phyloP scores from a whole-genome alignment of 2,113 vertebrate species.

The Craseonycteris thonglongyai region DNA sequence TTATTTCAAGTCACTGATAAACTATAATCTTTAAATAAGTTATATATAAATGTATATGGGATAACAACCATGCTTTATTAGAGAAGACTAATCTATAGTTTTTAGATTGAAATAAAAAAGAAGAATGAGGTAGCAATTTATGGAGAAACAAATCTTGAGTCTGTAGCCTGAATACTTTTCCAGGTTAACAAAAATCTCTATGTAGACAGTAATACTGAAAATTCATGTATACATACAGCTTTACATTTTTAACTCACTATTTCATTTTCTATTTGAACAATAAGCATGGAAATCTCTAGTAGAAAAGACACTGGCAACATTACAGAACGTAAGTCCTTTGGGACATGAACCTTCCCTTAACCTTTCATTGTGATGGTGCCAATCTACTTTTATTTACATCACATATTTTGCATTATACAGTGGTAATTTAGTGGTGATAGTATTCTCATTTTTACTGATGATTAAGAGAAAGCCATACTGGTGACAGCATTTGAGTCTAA shows the following conservation, averaged over 20 bases:
- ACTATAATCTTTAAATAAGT: background rate
- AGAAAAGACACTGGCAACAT: background rate
- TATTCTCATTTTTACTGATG: slow-evolving; percentile 18
- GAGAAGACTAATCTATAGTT: background rate
- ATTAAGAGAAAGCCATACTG: background rate
- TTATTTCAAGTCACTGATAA: background rate
- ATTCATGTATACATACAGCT: background rate
- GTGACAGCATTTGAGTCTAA: background rate
- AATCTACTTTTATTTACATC: slow-evolving; percentile 12
- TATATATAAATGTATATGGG: background rate
- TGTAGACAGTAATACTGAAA: background rate
- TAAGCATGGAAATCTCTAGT: background rate
- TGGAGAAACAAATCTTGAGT: background rate
- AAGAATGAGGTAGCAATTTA: background rate
- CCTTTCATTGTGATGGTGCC: background rate
- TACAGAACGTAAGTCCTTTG: background rate
- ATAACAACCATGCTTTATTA: background rate
- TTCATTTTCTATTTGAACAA: background rate
- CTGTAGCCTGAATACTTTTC: background rate
- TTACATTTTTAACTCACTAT: background rate
- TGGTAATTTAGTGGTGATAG: background rate
- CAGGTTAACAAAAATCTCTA: background rate
- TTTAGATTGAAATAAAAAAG: background rate
- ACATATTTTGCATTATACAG: background rate
- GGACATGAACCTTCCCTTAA: background rate